Conservation (phyloP, 2,888 invertebrate species). For the Rapana venosa region DNA sequence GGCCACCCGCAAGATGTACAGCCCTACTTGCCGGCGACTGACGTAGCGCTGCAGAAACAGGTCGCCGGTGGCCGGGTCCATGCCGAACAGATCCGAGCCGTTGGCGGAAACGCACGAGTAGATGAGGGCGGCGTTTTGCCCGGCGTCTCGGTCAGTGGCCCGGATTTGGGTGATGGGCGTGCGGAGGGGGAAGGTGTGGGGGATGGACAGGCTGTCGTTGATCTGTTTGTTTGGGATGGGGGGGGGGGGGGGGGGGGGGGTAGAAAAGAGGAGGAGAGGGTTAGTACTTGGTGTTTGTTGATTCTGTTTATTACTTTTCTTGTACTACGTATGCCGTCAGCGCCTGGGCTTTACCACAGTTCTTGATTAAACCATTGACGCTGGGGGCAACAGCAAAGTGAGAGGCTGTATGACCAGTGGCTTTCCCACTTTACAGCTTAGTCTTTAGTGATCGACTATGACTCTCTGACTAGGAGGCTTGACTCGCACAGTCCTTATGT, state of each 20-base stretch:
- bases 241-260: too few relatives aligned
- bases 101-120: constrained; percentile 91
- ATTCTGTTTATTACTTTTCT: too few relatives aligned
- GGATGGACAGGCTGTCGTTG: constrained; percentile 65
- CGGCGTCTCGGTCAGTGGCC: constrained; percentile 94
- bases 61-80: constrained; percentile 77
- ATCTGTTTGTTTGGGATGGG: constrained; percentile 14
- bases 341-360: too few relatives aligned
- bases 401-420: too few relatives aligned
- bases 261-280: not conserved
- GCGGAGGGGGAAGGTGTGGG: constrained; percentile 61
- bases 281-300: too few relatives aligned
- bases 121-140: constrained; percentile 93
- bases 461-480: too few relatives aligned
- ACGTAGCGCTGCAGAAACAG: constrained; percentile 58
- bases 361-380: too few relatives aligned
- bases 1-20: constrained; percentile 43
- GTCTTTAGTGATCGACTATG: too few relatives aligned
- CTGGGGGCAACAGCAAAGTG: too few relatives aligned
- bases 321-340: too few relatives aligned
- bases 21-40: constrained; percentile 35
- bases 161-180: constrained; percentile 82
- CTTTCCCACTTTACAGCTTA: too few relatives aligned
- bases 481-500: too few relatives aligned
- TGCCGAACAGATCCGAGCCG: constrained; percentile 77